Conservation (phyloP, 2,888 invertebrate species). For the Lypha dubia region DNA sequence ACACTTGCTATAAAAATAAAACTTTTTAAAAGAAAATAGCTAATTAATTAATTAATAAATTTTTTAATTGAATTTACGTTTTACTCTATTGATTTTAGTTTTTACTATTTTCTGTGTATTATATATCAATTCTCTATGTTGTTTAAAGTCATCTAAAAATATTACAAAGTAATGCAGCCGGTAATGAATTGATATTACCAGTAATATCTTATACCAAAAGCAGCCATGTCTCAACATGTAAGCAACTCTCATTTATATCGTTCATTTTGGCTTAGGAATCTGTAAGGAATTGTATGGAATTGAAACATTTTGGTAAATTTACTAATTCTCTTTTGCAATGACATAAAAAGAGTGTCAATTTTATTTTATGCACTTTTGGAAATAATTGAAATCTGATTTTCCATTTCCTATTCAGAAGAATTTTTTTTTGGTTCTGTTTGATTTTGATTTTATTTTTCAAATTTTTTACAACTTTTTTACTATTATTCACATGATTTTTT, state of each 20-base stretch:
- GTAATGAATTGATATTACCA: not conserved
- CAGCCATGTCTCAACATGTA: too few species aligned
- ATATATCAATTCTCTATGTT: too few species aligned
- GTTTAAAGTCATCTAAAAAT: too few species aligned
- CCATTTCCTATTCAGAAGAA: slow-evolving; percentile 43
- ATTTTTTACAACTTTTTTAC: slow-evolving; percentile 3
- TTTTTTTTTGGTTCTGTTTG: slow-evolving; percentile 41
- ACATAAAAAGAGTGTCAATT: not conserved
- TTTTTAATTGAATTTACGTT: too few species aligned
- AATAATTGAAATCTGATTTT: slow-evolving; percentile 45
- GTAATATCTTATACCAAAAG: not conserved
- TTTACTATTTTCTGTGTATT: too few species aligned
- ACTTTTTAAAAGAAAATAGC: not conserved
- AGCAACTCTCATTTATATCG: not conserved
- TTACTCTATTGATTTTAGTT: too few species aligned
- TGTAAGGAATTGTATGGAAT: slow-evolving; percentile 16
- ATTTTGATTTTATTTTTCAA: slow-evolving; percentile 20
- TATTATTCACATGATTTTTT: slow-evolving; percentile 22
- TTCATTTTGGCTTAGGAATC: not conserved
- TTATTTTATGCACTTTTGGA: slow-evolving; percentile 9
- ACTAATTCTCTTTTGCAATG: slow-evolving; percentile 5
- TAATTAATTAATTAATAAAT: too few species aligned
- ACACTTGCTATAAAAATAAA: too few species aligned
- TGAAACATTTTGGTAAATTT: slow-evolving; percentile 20
- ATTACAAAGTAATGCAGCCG: not conserved